Conservation (phyloP, 2,797 vertebrate genomes). For the Phataginus tricuspis region DNA sequence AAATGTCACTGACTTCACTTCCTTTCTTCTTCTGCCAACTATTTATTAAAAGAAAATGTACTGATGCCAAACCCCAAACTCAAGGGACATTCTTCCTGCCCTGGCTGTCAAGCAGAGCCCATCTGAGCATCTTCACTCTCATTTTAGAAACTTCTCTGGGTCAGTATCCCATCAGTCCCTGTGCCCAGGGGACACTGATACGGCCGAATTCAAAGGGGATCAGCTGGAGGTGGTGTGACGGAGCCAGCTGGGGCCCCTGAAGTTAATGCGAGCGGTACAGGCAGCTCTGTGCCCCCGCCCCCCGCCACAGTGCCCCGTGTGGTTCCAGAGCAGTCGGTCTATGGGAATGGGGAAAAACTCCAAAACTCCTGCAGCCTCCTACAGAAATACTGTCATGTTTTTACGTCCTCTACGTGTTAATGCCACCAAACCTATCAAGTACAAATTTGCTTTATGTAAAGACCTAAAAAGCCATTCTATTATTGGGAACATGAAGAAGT, state of each 20-base stretch:
- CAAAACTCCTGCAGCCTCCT: accelerated
- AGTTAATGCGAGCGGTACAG: too few species aligned
- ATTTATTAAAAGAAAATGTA: not conserved
- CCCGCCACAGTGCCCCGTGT: accelerated
- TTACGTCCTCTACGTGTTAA: not conserved
- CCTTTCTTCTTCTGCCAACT: conserved; percentile 12
- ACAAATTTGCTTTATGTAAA: not conserved
- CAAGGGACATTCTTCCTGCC: not conserved
- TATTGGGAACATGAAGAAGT: conserved; percentile 19
- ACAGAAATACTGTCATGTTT: not conserved
- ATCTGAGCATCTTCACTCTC: not conserved
- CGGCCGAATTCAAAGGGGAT: accelerated
- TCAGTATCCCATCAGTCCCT: accelerated
- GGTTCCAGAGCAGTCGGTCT: not conserved
- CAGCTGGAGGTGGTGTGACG: too few species aligned
- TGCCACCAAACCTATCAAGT: not conserved
- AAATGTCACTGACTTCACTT: not conserved
- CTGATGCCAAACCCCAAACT: not conserved
- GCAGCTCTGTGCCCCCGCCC: not conserved
- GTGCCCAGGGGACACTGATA: accelerated
- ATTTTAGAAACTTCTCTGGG: not conserved
- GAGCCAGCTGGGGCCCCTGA: not conserved
- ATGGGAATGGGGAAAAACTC: not conserved
- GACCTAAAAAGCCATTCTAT: conserved; percentile 30
- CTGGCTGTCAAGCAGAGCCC: not conserved